Evolutionary conservation across 2,797 vertebrate genomes (phyloP).

Genomic region (Synanceia verrucosa): DNA sequence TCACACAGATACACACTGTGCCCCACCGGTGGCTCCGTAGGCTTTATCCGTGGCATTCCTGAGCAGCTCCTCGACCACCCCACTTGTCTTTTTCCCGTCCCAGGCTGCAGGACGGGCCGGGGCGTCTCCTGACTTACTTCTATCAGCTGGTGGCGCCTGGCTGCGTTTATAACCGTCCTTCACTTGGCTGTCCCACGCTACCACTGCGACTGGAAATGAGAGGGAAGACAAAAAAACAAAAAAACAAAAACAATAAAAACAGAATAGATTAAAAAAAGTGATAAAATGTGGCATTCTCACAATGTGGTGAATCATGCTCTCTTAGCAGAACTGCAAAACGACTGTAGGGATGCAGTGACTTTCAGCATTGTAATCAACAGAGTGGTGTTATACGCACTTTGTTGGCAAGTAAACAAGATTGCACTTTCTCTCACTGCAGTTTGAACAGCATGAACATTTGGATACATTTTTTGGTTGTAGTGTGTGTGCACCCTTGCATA

Average conservation of each 20-base stretch:
- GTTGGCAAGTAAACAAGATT: slow-evolving; percentile 29
- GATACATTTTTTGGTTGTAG: not conserved
- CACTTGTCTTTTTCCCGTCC: slow-evolving; percentile 64
- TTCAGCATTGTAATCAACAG: not conserved
- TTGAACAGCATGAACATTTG: not conserved
- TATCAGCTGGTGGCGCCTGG: slow-evolving; percentile 27
- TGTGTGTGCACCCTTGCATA: slow-evolving; percentile 21
- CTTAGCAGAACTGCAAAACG: not conserved
- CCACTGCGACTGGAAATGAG: slow-evolving; percentile 50
- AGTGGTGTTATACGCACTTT: not conserved
- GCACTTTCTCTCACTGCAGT: not conserved
- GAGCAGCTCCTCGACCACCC: slow-evolving; percentile 88
- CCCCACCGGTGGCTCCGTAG: slow-evolving; percentile 89
- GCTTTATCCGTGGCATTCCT: slow-evolving; percentile 87
- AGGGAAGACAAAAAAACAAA: not conserved
- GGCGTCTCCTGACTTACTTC: not conserved
- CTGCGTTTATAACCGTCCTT: slow-evolving; percentile 70
- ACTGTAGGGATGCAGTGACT: not conserved
- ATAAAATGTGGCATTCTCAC: slow-evolving; percentile 1
- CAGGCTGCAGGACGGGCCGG: slow-evolving; percentile 21
- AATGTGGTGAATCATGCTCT: not conserved
- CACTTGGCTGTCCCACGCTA: slow-evolving; percentile 76
- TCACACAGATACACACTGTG: not conserved
- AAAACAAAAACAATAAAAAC: not conserved
- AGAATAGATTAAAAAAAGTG: not conserved